Evolutionary conservation across 2,113 vertebrate species (phyloP).

Genomic region (Mystacornis crossleyi): DNA sequence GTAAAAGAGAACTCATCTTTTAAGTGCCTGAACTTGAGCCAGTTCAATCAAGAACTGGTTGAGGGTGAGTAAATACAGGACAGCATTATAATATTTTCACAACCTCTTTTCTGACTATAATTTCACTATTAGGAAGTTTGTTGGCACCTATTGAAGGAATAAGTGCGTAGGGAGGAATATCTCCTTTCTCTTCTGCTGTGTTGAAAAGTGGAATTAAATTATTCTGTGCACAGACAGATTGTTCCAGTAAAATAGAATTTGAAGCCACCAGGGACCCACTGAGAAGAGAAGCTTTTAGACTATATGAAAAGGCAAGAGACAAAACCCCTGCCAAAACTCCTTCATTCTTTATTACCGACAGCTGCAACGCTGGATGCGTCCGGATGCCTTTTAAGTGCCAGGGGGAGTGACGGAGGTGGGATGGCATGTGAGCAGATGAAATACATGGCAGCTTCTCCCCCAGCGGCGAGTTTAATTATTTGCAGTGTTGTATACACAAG

Average conservation of each 20-base stretch:
- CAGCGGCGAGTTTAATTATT: conserved; percentile 69
- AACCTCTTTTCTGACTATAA: conserved; percentile 15
- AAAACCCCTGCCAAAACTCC: conserved; percentile 37
- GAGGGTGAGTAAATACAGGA: conserved; percentile 17
- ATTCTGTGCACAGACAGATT: conserved; percentile 73
- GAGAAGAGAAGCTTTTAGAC: conserved; percentile 65
- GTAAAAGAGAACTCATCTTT: conserved; percentile 1
- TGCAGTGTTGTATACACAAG: conserved; percentile 61
- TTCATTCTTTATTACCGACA: conserved; percentile 52
- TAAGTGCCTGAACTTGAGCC: not conserved
- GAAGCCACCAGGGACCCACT: conserved; percentile 66
- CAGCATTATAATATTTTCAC: not conserved
- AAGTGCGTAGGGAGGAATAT: not conserved
- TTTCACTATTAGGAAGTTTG: conserved; percentile 22
- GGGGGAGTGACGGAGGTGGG: conserved; percentile 17
- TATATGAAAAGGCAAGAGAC: conserved; percentile 62
- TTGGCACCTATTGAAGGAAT: not conserved
- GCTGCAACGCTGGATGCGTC: conserved; percentile 60
- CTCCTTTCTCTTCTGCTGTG: conserved; percentile 6
- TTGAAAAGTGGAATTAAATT: conserved; percentile 70
- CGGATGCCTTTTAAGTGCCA: conserved; percentile 39
- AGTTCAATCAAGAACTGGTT: not conserved
- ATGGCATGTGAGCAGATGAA: conserved; percentile 40
- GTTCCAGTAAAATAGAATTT: conserved; percentile 75
- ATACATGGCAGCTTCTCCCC: conserved; percentile 44